These are phyloP conservation scores for Erebia aethiops DNA, from an alignment of 2,888 invertebrate species.

Conservation along the genomic window DNA sequence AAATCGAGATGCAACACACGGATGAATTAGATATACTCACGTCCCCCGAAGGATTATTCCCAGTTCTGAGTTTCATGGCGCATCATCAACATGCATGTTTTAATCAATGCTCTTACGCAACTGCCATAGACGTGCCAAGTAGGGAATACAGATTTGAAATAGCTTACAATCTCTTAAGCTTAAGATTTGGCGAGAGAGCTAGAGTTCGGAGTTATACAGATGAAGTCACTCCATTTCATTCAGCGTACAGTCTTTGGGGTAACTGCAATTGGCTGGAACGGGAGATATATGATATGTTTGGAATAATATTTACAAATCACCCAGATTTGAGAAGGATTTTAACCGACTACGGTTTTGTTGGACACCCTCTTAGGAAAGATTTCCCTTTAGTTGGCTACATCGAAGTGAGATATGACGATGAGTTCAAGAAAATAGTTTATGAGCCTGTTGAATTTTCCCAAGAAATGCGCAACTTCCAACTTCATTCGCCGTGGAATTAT, in stretches of 20 bases:
- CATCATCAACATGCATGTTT: slow-evolving; percentile 72
- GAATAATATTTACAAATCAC: slow-evolving; percentile 69
- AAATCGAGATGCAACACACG: slow-evolving; percentile 67
- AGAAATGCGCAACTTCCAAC: slow-evolving; percentile 57
- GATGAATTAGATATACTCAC: slow-evolving; percentile 70
- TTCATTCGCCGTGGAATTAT: slow-evolving; percentile 73
- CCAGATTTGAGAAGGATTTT: slow-evolving; percentile 72
- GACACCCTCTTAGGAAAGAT: slow-evolving; percentile 75
- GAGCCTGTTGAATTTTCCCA: slow-evolving; percentile 72
- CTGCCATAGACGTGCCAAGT: slow-evolving; percentile 71
- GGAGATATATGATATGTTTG: slow-evolving; percentile 74
- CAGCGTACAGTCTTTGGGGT: slow-evolving; percentile 59
- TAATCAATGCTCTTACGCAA: slow-evolving; percentile 56
- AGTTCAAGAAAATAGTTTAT: slow-evolving; percentile 71
- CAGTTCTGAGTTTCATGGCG: slow-evolving; percentile 63
- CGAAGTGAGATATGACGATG: slow-evolving; percentile 75
- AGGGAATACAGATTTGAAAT: slow-evolving; percentile 70
- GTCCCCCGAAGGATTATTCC: slow-evolving; percentile 65
- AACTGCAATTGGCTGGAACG: slow-evolving; percentile 61
- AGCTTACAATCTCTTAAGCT: slow-evolving; percentile 60
- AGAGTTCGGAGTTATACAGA: slow-evolving; percentile 73
- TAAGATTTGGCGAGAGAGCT: slow-evolving; percentile 58
- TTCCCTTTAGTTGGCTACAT: slow-evolving; percentile 71
- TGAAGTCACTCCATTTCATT: slow-evolving; percentile 68
- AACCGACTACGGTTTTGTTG: slow-evolving; percentile 73